phyloP scores from a whole-genome alignment of 2,797 vertebrate species.

The Craterocephalus amniculus region DNA sequence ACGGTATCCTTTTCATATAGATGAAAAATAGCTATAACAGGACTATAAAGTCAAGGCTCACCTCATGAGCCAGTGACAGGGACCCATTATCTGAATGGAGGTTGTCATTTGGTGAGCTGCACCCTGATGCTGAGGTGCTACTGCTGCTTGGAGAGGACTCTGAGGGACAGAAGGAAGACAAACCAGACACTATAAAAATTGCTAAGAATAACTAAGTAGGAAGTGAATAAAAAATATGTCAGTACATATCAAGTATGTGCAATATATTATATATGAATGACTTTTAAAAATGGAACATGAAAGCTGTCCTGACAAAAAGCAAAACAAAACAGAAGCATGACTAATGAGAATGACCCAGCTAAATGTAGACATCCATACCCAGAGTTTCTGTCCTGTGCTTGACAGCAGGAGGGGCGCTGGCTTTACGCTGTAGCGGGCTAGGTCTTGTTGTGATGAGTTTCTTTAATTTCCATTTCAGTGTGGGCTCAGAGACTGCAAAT shows the following conservation, averaged over 20 bases:
- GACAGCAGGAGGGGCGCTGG: conserved; percentile 87
- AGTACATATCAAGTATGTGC: not conserved
- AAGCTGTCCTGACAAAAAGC: conserved; percentile 3
- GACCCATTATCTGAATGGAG: conserved; percentile 81
- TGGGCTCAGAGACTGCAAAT: conserved; percentile 89
- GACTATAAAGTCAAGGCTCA: conserved; percentile 48
- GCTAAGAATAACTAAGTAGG: not conserved
- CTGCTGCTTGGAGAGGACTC: conserved; percentile 90
- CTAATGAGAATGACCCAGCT: not conserved
- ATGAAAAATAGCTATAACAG: not conserved
- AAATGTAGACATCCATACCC: conserved; percentile 72
- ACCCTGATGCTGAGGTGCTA: conserved; percentile 86
- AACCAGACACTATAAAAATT: not conserved
- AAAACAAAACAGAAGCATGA: conserved; percentile 6
- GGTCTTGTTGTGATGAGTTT: conserved; percentile 88
- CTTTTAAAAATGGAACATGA: conserved; percentile 5
- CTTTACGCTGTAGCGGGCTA: conserved; percentile 89
- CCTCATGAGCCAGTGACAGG: conserved; percentile 83
- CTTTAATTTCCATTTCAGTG: conserved; percentile 89
- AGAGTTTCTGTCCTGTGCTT: conserved; percentile 84
- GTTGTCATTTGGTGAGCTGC: conserved; percentile 90
- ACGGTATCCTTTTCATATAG: not conserved
- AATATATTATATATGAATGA: not conserved
- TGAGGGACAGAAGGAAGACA: conserved; percentile 50
- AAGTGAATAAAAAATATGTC: not conserved